A percentile compares a stretch with the other conserved stretches of the same genome.
phyloP scores from a whole-genome alignment of 2,888 invertebrate genomes.

The Phyto melanocephala region DNA sequence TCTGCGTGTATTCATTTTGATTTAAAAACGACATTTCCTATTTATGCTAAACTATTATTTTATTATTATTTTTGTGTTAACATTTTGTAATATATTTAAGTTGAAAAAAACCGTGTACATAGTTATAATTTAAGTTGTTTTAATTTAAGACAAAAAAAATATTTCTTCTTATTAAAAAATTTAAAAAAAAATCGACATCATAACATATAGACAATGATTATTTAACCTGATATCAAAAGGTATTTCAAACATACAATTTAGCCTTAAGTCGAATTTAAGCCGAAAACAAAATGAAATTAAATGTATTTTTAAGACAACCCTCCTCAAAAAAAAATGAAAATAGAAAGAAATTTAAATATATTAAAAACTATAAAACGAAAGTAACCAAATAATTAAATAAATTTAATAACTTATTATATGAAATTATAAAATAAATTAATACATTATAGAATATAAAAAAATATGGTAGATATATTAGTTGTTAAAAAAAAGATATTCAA shows the following conservation, averaged over 20 bases:
- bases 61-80: not conserved
- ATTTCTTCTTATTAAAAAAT: not conserved
- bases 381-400: slow-evolving; percentile 57
- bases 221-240: slow-evolving; percentile 43
- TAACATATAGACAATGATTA: slow-evolving; percentile 38
- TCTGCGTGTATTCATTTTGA: slow-evolving; percentile 15
- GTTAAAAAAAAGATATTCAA: slow-evolving; percentile 54
- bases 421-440: slow-evolving; percentile 20
- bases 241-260: slow-evolving; percentile 41
- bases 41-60: slow-evolving; percentile 2
- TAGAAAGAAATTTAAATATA: slow-evolving; percentile 24
- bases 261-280: slow-evolving; percentile 60
- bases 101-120: slow-evolving; percentile 29
- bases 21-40: slow-evolving; percentile 5
- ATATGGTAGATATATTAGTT: slow-evolving; percentile 47
- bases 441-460: not conserved
- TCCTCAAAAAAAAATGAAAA: slow-evolving; percentile 44
- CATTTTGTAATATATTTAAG: slow-evolving; percentile 30
- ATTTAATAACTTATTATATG: slow-evolving; percentile 49
- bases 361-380: slow-evolving; percentile 2
- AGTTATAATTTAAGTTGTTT: slow-evolving; percentile 10
- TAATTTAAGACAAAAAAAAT: not conserved
- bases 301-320: slow-evolving; percentile 42
- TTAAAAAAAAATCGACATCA: not conserved
- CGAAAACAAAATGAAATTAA: slow-evolving; percentile 6